Base-by-base conservation (phyloP, 2,113 vertebrate species). In the Hirundichthys speculiger region DNA sequence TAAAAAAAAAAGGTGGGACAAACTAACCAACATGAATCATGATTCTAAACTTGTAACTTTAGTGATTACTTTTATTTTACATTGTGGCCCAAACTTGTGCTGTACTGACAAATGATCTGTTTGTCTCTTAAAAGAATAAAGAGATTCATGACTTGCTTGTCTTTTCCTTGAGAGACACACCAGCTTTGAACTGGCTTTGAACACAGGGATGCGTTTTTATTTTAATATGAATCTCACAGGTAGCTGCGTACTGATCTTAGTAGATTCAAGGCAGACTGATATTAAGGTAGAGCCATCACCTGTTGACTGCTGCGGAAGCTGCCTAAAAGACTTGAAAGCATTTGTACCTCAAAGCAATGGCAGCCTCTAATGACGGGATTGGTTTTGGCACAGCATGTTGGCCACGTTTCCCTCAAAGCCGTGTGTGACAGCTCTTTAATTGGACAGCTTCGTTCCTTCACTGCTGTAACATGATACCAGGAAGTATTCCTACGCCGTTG, bases 361-460 rank as follows among this genome's bases (percentile, higher is more conserved):
- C 83, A 69, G 68, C 77, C 70, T 89, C 74, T 89, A 87, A 89
- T 90, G 81, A 88, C 84, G 75, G 77, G 65, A 91, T 87, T 52
- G 66, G 74, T 69, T 83, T 68, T 80, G 60, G 79, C 77, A 64
- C 75, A 82, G 77, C 73, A 70, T 56, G 62, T 79, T 80, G 58
- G 74, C 75, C 67, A 68, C 34, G 57, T 77, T 76, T 82, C 68
- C 69, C 86, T 80, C 74, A 87, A 83, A 88, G 85, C 80, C 63
- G 61, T 57, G 57, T 81, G 84, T 87, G 86, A 85, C 88, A 84
- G 82, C 59, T 64, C 85, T 86, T 86, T 90, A 89, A 89, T 91
- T 90, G 87, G 85, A 86, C 81, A 69, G 58, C 79, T 70, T 22
- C 53, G 49, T 66, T 80, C 68, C 65, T 68, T 67, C 66, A 30